Evolutionary conservation across 2,888 invertebrate genomes (phyloP), one percentile per base, ranked within the genome.

Genomic region (Sicus ferrugineus): DNA sequence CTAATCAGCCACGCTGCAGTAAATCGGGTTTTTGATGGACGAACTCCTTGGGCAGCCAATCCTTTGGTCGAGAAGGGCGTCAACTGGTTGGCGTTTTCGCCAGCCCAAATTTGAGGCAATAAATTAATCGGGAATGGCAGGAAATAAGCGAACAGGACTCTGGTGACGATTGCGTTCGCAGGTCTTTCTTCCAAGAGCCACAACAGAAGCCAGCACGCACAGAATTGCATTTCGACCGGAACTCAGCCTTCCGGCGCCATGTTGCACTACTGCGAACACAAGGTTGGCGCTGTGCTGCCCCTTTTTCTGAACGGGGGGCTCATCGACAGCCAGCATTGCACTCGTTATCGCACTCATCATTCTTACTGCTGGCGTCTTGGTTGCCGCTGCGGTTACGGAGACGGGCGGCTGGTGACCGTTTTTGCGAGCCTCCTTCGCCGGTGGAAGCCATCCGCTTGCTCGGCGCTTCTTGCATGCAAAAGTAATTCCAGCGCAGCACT

Each of bases 401-500:
- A 61, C 21, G 6, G 34, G 21, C 21, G 42, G 23, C 61, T 23
- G 9, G 14, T 23, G 21, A 16, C 38, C 42, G 16, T 59, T 21
- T 59, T 31, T 34, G 42, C 34, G 34, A 11, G 14, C 38, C 0
- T 61, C 42, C 42, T 56, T 61, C 26, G 26, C 14, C 26, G 21
- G 16, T 28, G 28, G 26, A 9, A 11, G 26, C 28, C 6, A 21
- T 23, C 28, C 54, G 26, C 28, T 14, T 26, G 11, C 28, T 54
- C 26, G 61, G 68, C 26, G 42, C 38, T 71, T 67, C 59, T 70
- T 68, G 68, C 30, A 64, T 64, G 68, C 69, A 48, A 68, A 72
- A 72, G 70, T 70, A 70, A 67, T 72, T 72, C 70, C 70, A 70
- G 67, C 65, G 70, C 68, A 70, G 72, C 61, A 72, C 73, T 73